phyloP scores from a whole-genome alignment of 2,888 invertebrate species.

The Drosophila koepferae region DNA sequence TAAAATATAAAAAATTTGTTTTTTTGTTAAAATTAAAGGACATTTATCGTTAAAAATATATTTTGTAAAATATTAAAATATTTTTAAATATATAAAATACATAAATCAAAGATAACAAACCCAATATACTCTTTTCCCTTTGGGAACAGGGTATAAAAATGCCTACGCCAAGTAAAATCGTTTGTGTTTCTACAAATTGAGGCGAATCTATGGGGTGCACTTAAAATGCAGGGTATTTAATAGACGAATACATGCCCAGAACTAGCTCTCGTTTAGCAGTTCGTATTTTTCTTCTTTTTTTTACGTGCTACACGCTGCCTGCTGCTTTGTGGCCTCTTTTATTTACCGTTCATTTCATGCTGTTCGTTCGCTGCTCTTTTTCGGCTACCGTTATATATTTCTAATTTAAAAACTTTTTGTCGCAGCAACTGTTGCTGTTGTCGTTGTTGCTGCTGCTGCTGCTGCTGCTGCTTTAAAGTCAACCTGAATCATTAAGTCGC shows the following conservation, averaged over 20 bases:
- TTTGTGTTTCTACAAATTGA: too few relatives aligned
- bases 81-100: too few relatives aligned
- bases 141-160: too few relatives aligned
- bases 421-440: conserved; percentile 34
- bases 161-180: too few relatives aligned
- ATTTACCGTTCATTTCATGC: conserved; percentile 62
- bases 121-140: too few relatives aligned
- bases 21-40: too few relatives aligned
- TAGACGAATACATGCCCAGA: background rate
- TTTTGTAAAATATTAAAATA: too few relatives aligned
- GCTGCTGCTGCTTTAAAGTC: conserved; percentile 35
- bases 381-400: conserved; percentile 27
- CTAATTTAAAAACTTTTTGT: conserved; percentile 53
- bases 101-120: too few relatives aligned
- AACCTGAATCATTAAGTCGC: conserved; percentile 11
- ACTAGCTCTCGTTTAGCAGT: background rate
- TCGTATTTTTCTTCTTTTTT: conserved; percentile 4
- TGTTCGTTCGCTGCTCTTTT: conserved; percentile 25
- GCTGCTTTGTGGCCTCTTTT: conserved; percentile 29
- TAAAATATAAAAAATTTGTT: too few relatives aligned
- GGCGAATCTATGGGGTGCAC: background rate
- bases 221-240: background rate
- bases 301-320: conserved; percentile 5
- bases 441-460: background rate
- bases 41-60: too few relatives aligned